Percentiles rank a stretch among this genome's conserved stretches.
phyloP scores from a whole-genome alignment of 2,888 invertebrate species.

The Ligdia adustata region DNA sequence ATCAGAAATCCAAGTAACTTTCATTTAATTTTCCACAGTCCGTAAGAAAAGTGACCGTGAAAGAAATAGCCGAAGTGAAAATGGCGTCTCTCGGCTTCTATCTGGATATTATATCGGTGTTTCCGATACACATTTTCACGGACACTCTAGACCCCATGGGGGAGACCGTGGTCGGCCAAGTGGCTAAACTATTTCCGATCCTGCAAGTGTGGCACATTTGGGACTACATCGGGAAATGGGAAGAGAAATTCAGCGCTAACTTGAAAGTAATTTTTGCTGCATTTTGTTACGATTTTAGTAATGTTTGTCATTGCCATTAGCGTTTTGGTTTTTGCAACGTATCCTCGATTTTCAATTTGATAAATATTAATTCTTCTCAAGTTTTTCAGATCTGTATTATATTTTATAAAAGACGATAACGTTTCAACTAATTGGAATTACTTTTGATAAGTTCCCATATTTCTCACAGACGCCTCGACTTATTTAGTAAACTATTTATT shows the following conservation, averaged over 20 bases:
- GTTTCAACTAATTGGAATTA: no score
- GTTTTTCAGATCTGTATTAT: no score
- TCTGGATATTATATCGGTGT: slow-evolving; percentile 71
- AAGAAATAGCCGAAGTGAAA: slow-evolving; percentile 72
- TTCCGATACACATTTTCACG: slow-evolving; percentile 69
- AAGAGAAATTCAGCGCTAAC: slow-evolving; percentile 57
- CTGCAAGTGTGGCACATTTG: slow-evolving; percentile 76
- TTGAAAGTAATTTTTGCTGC: slow-evolving; percentile 50
- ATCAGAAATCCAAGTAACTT: no score
- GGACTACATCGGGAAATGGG: slow-evolving; percentile 67
- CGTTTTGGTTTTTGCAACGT: no score
- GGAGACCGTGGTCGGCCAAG: slow-evolving; percentile 55
- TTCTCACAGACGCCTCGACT: no score
- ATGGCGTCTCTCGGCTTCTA: slow-evolving; percentile 74
- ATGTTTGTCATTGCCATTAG: not conserved
- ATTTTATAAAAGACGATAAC: no score
- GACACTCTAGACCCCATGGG: slow-evolving; percentile 63
- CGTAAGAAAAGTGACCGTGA: slow-evolving; percentile 61
- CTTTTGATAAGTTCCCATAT: no score
- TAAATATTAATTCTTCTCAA: no score
- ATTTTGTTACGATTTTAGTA: not conserved
- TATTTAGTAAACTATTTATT: no score
- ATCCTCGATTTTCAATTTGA: no score
- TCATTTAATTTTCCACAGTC: slow-evolving; percentile 52
- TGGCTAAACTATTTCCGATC: slow-evolving; percentile 60